Conservation (phyloP, 2,888 invertebrate species). For the Ommatoiulus sabulosus region DNA sequence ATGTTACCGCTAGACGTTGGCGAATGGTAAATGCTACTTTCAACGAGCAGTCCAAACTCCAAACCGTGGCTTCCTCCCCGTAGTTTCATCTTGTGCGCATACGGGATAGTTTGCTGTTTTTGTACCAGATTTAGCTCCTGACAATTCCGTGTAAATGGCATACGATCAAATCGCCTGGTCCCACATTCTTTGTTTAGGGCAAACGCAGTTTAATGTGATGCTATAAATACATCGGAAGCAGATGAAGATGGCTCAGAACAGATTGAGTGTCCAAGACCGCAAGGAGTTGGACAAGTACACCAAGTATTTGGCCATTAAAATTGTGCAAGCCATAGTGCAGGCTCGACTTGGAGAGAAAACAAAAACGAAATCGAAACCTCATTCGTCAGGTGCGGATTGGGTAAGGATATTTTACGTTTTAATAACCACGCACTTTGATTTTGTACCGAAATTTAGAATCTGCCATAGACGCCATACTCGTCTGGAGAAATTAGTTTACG, state of each 20-base stretch:
- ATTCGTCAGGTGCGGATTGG: slow-evolving; percentile 85
- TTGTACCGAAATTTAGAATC: too few relatives aligned
- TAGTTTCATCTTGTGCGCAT: neutral
- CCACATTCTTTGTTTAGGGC: too few relatives aligned
- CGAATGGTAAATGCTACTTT: neutral
- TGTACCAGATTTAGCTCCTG: neutral
- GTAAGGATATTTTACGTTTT: slow-evolving; percentile 69
- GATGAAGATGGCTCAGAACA: slow-evolving; percentile 59
- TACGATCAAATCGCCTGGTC: too few relatives aligned
- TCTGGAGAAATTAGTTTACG: too few relatives aligned
- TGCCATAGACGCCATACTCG: too few relatives aligned
- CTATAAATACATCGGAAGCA: neutral
- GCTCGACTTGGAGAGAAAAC: slow-evolving; percentile 90
- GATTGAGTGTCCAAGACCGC: slow-evolving; percentile 66
- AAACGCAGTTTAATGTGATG: neutral
- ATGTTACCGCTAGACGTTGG: neutral
- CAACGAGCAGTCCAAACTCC: too few relatives aligned
- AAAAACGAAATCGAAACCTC: slow-evolving; percentile 81
- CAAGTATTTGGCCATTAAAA: slow-evolving; percentile 87
- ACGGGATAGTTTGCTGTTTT: neutral
- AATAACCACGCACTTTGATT: too few relatives aligned
- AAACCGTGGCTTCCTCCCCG: too few relatives aligned
- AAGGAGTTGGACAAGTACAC: slow-evolving; percentile 90
- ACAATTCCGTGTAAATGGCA: too few relatives aligned
- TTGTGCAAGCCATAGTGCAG: slow-evolving; percentile 92